Conservation (phyloP, 2,113 vertebrate species). For the Tauraco erythrolophus region DNA sequence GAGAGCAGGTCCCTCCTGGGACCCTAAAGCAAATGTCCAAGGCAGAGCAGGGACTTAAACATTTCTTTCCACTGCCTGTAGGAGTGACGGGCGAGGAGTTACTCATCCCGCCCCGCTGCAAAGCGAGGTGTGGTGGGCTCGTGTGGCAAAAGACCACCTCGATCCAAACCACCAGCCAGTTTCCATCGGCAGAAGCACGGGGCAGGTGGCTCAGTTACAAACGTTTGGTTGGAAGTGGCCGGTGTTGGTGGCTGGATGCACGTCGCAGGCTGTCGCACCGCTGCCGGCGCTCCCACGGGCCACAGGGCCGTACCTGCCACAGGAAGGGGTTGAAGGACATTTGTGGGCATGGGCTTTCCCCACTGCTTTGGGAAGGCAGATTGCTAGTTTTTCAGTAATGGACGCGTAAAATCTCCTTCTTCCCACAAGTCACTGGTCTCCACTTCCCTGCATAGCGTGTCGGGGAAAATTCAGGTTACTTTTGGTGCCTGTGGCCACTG, state of each 20-base stretch:
- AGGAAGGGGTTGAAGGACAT: neutral
- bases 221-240: neutral
- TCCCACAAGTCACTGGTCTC: neutral
- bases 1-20: neutral
- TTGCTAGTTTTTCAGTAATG: neutral
- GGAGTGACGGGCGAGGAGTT: neutral
- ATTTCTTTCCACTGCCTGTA: neutral
- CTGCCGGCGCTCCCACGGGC: rapidly evolving
- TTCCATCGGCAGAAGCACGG: neutral
- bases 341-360: neutral
- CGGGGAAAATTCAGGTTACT: neutral
- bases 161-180: neutral
- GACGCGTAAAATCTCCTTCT: neutral
- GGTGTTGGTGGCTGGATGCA: neutral
- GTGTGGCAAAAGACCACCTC: neutral
- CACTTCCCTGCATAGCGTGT: neutral
- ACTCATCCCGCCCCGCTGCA: neutral
- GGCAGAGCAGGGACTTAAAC: neutral
- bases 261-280: rapidly evolving
- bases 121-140: neutral
- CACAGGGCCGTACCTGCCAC: neutral
- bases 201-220: neutral
- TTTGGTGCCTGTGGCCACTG: neutral
- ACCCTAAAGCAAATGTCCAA: neutral
- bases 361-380: neutral